Conservation (phyloP, 2,888 invertebrate genomes). For the Formica aserva region DNA sequence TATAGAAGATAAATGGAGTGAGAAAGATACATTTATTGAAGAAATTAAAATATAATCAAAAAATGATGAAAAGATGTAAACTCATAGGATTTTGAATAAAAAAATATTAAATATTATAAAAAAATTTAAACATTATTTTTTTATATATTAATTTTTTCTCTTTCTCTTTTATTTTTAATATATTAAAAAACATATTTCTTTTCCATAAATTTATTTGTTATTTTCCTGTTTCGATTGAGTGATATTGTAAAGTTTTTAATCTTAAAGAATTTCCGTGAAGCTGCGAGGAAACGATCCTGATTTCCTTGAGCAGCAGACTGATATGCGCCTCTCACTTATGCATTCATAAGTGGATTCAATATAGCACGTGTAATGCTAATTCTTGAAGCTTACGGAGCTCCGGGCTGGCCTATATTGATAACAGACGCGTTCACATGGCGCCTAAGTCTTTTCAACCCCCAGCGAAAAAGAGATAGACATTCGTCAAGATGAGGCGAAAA, state of each 20-base stretch:
- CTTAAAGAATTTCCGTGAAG: not conserved
- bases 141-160: not conserved
- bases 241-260: not conserved
- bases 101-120: not conserved
- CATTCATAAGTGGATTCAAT: slow-evolving; percentile 37
- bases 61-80: not conserved
- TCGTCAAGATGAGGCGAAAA: not conserved
- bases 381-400: slow-evolving; percentile 50
- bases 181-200: not conserved
- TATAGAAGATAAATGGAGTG: not conserved
- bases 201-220: not conserved
- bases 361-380: slow-evolving; percentile 60
- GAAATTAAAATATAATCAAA: not conserved
- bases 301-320: too few species aligned
- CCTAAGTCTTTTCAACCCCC: slow-evolving; percentile 40
- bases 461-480: not conserved
- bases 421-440: slow-evolving; percentile 54
- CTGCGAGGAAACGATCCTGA: not conserved
- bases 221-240: not conserved
- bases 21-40: not conserved
- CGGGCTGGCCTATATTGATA: slow-evolving; percentile 71
- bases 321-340: not conserved
- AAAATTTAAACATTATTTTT: not conserved
- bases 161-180: not conserved
- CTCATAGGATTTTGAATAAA: not conserved